Evolutionary conservation across 2,888 invertebrate genomes (phyloP).

Genomic region (Tenthredo distinguenda): DNA sequence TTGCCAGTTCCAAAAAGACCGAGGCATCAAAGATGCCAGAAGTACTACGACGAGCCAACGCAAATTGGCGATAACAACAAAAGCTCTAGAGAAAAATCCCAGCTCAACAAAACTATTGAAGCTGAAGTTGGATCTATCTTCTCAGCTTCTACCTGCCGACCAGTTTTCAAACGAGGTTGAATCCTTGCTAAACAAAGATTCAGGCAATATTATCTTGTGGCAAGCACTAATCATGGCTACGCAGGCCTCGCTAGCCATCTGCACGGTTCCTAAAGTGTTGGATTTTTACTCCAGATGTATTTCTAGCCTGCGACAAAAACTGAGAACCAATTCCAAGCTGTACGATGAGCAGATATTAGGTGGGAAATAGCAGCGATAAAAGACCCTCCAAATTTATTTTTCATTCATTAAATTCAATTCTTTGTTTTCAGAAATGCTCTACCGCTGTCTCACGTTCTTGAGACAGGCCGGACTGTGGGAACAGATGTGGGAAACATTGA

Average conservation of each 20-base stretch:
- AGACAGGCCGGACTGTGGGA: constrained; percentile 88
- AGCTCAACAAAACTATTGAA: constrained; percentile 80
- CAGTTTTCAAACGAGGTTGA: constrained; percentile 80
- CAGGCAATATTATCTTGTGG: constrained; percentile 77
- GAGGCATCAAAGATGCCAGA: constrained; percentile 62
- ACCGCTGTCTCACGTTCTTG: constrained; percentile 81
- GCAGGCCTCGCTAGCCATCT: constrained; percentile 83
- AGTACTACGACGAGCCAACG: constrained; percentile 77
- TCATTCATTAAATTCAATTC: background rate
- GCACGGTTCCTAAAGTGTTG: constrained; percentile 81
- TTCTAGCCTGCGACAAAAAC: constrained; percentile 76
- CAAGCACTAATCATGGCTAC: constrained; percentile 80
- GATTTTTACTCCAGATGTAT: constrained; percentile 81
- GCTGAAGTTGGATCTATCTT: constrained; percentile 78
- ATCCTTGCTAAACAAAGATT: constrained; percentile 79
- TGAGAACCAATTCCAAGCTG: constrained; percentile 64
- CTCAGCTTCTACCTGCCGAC: constrained; percentile 81
- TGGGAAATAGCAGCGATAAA: constrained; percentile 44
- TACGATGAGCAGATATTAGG: constrained; percentile 71
- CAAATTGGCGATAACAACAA: constrained; percentile 83
- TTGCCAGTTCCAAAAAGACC: constrained; percentile 62
- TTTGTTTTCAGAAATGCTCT: constrained; percentile 73
- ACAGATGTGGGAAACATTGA: constrained; percentile 86
- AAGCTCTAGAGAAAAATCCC: constrained; percentile 81
- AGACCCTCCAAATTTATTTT: background rate